Evolutionary conservation across 2,888 invertebrate genomes (phyloP), one percentile per base, ranked within the genome.

Genomic region (Eristalis arbustorum): DNA sequence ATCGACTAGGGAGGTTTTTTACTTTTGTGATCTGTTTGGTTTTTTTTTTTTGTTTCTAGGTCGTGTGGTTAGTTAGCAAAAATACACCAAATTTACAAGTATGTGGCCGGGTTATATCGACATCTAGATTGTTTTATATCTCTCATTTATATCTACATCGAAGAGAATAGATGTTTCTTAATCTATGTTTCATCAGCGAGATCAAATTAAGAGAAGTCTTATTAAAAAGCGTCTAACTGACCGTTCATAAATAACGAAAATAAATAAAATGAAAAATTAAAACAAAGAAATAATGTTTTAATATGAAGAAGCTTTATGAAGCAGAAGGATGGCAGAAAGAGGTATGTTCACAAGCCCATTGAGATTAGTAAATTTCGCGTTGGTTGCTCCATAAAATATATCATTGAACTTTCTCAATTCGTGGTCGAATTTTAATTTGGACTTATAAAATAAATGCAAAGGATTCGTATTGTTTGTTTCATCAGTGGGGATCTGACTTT

Each of bases 101-200:
- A 67, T 23, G 75, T 75, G 37, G 66, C 42, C 31, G 28, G 37
- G 13, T 31, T 5, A 57, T 25, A 66, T 49, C 62, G 37, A 59
- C 25, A 40, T 57, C 23, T 57, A 57, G 40, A 56, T 59, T 67
- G 77, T 40, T 59, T 78, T 71, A 78, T 22, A 34, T n/a, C n/a
- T n/a, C n/a, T n/a, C n/a, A n/a, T n/a, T n/a, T n/a, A n/a, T 14
- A 73, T 80, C 73, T 80, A 80, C 31, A 74, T 37, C 73, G 73
- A 80, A 80, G 67, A 73, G 61, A 80, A 77, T 56, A 77, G 37
- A 77, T 37, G 61, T 67, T 66, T 61, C 72, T 67, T 66, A 49
- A 66, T 49, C 18, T 49, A 49, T 49, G 18, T 49, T 49, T 49
- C 49, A 49, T 49, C 31, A 49, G 49, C 49, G 49, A 18, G 49